Percentiles rank a stretch among this genome's conserved stretches.
phyloP scores from a whole-genome alignment of 2,797 vertebrate genomes.

The Atherinosoma microstoma region DNA sequence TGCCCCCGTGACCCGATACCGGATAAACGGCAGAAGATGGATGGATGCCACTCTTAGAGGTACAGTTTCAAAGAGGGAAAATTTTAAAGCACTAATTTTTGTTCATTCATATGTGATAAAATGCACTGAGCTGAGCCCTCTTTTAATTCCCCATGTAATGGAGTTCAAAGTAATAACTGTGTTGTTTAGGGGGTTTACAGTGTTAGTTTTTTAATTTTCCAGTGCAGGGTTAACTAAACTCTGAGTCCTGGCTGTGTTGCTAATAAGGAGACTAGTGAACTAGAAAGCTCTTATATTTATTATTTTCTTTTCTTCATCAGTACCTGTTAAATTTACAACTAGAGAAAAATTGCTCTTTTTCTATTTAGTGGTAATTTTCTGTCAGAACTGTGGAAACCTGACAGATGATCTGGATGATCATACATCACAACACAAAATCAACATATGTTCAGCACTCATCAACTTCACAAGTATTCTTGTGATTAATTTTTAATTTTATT shows the following conservation, averaged over 20 bases:
- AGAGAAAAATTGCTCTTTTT: slow-evolving; percentile 2
- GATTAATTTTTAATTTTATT: not conserved
- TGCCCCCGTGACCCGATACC: too few species aligned
- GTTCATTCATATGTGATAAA: not conserved
- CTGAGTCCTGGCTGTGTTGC: not conserved
- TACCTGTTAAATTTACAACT: not conserved
- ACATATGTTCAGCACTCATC: not conserved
- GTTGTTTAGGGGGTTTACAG: slow-evolving; percentile 27
- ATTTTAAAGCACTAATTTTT: too few species aligned
- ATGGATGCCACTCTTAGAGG: too few species aligned
- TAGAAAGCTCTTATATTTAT: not conserved
- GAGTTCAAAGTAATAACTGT: slow-evolving; percentile 28
- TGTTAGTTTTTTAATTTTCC: slow-evolving; percentile 19
- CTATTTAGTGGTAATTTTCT: not conserved
- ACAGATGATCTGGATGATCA: not conserved
- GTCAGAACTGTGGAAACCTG: not conserved
- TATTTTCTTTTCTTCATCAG: not conserved
- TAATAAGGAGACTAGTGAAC: not conserved
- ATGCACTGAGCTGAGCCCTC: slow-evolving; percentile 5
- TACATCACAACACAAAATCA: not conserved
- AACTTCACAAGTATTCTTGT: not conserved
- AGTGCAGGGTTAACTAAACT: slow-evolving; percentile 12
- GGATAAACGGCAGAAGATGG: too few species aligned
- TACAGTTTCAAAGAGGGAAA: too few species aligned
- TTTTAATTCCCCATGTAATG: slow-evolving; percentile 20